Evolutionary conservation across 2,113 vertebrate genomes (phyloP).

Genomic region (Engystomops pustulosus): DNA sequence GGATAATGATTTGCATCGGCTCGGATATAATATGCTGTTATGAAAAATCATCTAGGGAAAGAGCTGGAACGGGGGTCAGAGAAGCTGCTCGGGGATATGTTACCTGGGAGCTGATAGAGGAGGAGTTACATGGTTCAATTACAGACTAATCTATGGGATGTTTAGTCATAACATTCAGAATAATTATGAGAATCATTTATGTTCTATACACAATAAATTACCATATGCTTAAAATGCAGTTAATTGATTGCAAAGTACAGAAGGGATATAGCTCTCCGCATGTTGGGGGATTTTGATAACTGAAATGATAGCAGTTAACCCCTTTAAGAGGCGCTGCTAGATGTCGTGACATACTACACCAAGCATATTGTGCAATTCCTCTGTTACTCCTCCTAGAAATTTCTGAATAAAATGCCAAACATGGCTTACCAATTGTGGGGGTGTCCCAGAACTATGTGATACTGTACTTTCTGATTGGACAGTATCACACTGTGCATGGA

Average conservation of each 20-base stretch:
- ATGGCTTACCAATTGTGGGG: no score
- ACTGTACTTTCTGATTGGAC: no score
- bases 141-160: slow-evolving; percentile 22
- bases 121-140: slow-evolving; percentile 10
- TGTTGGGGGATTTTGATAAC: no score
- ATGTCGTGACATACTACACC: no score
- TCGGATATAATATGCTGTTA: slow-evolving; percentile 38
- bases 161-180: not conserved
- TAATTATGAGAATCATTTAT: slow-evolving; percentile 19
- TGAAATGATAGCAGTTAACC: no score
- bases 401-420: no score
- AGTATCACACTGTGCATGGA: no score
- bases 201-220: not conserved
- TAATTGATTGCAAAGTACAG: not conserved
- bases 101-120: not conserved
- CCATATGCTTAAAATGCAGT: not conserved
- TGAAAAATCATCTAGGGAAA: slow-evolving; percentile 13
- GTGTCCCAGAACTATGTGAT: no score
- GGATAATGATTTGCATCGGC: slow-evolving; percentile 51
- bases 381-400: no score
- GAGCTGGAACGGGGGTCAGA: slow-evolving; percentile 13
- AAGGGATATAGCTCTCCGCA: no score
- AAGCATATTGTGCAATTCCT: no score
- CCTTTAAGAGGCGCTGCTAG: no score
- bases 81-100: slow-evolving; percentile 20